These are phyloP conservation scores for Lophotriccus pileatus DNA, from an alignment of 2,797 vertebrate species.

Conservation along the genomic window DNA sequence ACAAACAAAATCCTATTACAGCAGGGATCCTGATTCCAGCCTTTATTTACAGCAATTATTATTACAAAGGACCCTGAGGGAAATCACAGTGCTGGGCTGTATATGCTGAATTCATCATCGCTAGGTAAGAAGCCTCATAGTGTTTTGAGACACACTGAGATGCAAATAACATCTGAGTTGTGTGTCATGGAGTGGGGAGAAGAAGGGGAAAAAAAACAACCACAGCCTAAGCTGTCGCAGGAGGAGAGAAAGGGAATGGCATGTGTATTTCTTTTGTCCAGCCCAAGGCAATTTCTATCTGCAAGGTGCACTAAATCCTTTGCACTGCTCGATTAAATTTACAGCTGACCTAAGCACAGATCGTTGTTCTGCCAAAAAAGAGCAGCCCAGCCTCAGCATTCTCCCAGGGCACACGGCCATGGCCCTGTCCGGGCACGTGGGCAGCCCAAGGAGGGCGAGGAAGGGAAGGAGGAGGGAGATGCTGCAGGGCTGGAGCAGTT, in stretches of 20 bases:
- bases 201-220: background rate
- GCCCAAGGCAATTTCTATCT: slow-evolving; percentile 29
- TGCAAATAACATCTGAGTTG: background rate
- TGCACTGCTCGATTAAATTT: background rate
- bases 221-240: background rate
- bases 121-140: background rate
- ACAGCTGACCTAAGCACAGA: slow-evolving; percentile 23
- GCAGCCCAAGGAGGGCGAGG: background rate
- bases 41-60: slow-evolving; percentile 71
- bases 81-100: slow-evolving; percentile 52
- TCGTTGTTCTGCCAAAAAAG: background rate
- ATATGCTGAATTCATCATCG: slow-evolving; percentile 33
- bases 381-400: background rate
- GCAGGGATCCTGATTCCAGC: slow-evolving; percentile 28
- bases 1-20: slow-evolving; percentile 62
- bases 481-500: background rate
- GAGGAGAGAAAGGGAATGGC: background rate
- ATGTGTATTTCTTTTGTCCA: background rate
- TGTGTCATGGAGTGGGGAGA: background rate
- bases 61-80: slow-evolving; percentile 56
- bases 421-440: accelerated
- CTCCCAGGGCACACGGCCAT: background rate
- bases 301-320: slow-evolving; percentile 13
- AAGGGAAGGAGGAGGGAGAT: background rate
- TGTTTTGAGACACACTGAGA: background rate